A percentile compares a stretch with the other conserved stretches of the same genome.
phyloP scores from a whole-genome alignment of 2,113 vertebrate genomes.

The Chiloscyllium plagiosum region DNA sequence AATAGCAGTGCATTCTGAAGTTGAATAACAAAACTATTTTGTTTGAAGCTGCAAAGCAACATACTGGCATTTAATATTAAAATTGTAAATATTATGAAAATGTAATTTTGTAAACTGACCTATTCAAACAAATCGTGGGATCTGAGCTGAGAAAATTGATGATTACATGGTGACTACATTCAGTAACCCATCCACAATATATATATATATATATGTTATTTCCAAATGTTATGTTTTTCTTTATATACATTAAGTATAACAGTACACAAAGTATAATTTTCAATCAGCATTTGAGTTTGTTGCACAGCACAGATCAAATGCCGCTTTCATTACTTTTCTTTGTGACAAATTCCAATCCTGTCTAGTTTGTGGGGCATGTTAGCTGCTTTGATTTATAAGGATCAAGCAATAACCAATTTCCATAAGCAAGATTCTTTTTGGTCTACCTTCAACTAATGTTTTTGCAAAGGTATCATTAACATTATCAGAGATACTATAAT shows the following conservation, averaged over 20 bases:
- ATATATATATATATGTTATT: not conserved
- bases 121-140: not conserved
- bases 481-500: too few relatives aligned
- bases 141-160: not conserved
- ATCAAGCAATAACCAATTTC: not conserved
- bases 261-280: not conserved
- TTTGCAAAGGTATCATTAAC: too few relatives aligned
- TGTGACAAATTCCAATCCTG: not conserved
- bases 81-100: not conserved
- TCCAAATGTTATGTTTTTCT: not conserved
- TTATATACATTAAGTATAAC: too few relatives aligned
- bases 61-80: constrained; percentile 12
- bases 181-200: constrained; percentile 1
- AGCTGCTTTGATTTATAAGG: not conserved
- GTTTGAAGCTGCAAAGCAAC: not conserved
- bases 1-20: not conserved
- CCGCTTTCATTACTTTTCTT: not conserved
- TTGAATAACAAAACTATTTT: not conserved
- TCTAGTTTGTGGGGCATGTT: not conserved
- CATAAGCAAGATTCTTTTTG: not conserved
- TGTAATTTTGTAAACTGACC: not conserved
- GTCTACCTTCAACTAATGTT: not conserved
- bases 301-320: not conserved
- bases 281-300: not conserved
- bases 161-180: not conserved